Percentiles rank a stretch among this genome's conserved stretches.
phyloP scores from a whole-genome alignment of 2,113 vertebrate species.

The Microcebus lehilahytsara region DNA sequence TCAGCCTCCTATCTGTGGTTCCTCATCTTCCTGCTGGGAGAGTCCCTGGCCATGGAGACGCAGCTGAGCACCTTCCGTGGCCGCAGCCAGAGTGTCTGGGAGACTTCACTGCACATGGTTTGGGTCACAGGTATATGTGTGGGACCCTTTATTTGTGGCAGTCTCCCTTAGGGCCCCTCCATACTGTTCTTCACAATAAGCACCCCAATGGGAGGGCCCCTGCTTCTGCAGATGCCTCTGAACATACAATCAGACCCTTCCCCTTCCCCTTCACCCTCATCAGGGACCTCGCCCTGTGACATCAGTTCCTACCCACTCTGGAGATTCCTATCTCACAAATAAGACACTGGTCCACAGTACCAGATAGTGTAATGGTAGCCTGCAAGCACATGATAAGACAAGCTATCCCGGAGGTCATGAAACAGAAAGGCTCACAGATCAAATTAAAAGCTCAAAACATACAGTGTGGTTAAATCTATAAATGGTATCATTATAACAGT shows the following conservation, averaged over 20 bases:
- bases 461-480: not conserved
- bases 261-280: not conserved
- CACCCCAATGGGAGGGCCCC: not conserved
- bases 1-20: conserved; percentile 95
- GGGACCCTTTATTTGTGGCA: not conserved
- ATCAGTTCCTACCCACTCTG: not conserved
- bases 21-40: conserved; percentile 89
- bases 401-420: not conserved
- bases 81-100: conserved; percentile 87
- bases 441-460: not conserved
- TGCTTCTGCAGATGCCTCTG: not conserved
- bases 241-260: not conserved
- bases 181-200: not conserved
- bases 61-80: conserved; percentile 85
- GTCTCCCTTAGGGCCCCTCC: not conserved
- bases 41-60: conserved; percentile 91
- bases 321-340: not conserved
- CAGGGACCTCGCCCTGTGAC: not conserved
- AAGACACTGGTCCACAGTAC: not conserved
- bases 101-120: conserved; percentile 93
- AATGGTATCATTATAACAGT: not conserved
- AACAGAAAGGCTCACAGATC: not conserved
- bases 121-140: conserved; percentile 89
- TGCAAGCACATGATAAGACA: not conserved
- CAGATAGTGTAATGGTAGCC: not conserved